Evolutionary conservation across 2,113 vertebrate genomes (phyloP).

Genomic region (Picathartes gymnocephalus): DNA sequence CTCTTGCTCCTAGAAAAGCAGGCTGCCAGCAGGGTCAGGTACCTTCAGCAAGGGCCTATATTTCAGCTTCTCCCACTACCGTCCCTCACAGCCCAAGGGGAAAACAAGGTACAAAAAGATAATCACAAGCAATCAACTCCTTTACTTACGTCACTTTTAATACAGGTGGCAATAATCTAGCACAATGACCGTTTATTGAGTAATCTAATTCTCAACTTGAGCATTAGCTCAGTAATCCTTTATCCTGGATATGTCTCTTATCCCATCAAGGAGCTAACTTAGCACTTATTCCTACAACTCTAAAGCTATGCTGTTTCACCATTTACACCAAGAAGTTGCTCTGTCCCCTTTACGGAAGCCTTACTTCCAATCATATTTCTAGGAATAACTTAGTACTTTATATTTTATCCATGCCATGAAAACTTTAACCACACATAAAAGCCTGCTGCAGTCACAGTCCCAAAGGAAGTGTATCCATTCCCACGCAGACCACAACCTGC

Average conservation of each 20-base stretch:
- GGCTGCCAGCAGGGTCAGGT: not conserved
- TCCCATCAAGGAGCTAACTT: not conserved
- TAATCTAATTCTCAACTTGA: not conserved
- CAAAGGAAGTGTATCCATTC: rapidly evolving
- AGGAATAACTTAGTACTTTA: not conserved
- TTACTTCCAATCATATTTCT: not conserved
- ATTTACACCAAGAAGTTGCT: not conserved
- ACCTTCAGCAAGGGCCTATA: not conserved
- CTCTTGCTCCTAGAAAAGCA: not conserved
- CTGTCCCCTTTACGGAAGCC: not conserved
- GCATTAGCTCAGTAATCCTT: not conserved
- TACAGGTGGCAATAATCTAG: not conserved
- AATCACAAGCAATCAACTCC: not conserved
- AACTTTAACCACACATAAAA: not conserved
- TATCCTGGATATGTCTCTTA: not conserved
- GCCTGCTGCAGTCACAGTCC: not conserved
- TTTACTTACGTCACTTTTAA: not conserved
- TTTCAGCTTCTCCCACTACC: not conserved
- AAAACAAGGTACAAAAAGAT: not conserved
- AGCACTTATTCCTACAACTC: not conserved
- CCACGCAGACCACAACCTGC: not conserved
- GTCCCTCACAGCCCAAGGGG: not conserved
- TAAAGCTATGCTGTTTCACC: not conserved
- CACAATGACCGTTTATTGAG: not conserved
- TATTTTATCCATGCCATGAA: not conserved